A percentile compares a stretch with the other conserved stretches of the same genome.
Evolutionary conservation across 2,113 vertebrate species (phyloP).

Genomic region (Callochromis pleurospilus): DNA sequence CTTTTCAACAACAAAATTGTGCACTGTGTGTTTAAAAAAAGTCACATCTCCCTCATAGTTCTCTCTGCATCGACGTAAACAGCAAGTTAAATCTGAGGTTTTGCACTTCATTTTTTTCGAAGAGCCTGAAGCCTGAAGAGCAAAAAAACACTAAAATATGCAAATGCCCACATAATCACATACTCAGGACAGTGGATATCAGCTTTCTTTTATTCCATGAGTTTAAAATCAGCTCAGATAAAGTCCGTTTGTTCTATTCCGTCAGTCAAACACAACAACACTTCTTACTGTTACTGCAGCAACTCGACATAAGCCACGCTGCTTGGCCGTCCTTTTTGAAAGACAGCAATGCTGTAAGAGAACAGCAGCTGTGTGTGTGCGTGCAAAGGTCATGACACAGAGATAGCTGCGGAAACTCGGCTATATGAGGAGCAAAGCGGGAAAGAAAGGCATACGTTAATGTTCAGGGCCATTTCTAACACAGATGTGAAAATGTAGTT

Average conservation of each 20-base stretch:
- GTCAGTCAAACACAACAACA: not conserved
- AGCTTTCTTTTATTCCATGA: not conserved
- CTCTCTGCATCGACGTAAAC: not conserved
- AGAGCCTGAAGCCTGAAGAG: not conserved
- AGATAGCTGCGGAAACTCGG: not conserved
- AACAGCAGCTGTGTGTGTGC: not conserved
- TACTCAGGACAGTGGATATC: not conserved
- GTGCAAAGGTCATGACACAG: not conserved
- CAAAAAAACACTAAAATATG: not conserved
- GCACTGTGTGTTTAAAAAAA: not conserved
- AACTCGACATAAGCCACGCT: not conserved
- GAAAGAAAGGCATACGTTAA: not conserved
- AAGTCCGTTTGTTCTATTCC: not conserved
- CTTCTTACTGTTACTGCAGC: not conserved
- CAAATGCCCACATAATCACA: not conserved
- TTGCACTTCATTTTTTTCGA: not conserved
- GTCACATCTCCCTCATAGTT: not conserved
- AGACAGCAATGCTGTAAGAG: not conserved
- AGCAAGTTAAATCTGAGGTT: not conserved
- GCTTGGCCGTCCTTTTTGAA: not conserved
- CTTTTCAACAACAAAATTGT: not conserved
- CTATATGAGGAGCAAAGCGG: not conserved
- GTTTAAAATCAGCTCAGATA: not conserved
- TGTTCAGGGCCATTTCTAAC: constrained; percentile 8
- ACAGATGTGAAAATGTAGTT: not conserved